phyloP scores from a whole-genome alignment of 2,888 invertebrate species.

The Entomobrya proxima region DNA sequence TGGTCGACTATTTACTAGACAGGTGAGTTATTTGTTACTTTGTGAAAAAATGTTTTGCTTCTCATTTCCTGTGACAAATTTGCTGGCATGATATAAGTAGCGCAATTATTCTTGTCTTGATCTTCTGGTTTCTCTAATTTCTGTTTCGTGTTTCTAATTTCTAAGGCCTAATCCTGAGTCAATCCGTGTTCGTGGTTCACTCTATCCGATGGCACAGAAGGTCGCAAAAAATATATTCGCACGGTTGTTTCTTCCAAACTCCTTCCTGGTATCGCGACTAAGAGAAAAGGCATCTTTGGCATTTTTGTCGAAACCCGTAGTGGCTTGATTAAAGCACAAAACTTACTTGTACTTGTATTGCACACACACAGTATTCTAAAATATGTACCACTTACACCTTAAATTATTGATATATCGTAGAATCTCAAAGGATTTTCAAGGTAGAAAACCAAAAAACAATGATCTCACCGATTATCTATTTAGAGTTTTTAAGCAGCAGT shows the following conservation, averaged over 20 bases:
- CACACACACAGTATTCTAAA: no score
- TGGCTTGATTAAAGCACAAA: slow-evolving; percentile 9
- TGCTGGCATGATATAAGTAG: no score
- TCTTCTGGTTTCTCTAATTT: not conserved
- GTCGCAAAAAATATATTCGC: slow-evolving; percentile 74
- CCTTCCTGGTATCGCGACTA: slow-evolving; percentile 70
- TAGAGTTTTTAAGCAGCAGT: no score
- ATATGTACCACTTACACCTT: no score
- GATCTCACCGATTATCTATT: no score
- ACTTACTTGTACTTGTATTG: not conserved
- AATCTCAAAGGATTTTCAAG: no score
- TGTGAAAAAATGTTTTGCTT: not conserved
- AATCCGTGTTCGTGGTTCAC: slow-evolving; percentile 71
- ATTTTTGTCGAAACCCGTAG: slow-evolving; percentile 70
- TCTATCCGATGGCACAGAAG: slow-evolving; percentile 73
- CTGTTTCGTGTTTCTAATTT: not conserved
- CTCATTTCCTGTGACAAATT: not conserved
- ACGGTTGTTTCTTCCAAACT: slow-evolving; percentile 71
- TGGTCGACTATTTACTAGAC: slow-evolving; percentile 75
- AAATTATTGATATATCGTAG: no score
- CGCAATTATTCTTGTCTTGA: not conserved
- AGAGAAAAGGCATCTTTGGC: slow-evolving; percentile 71
- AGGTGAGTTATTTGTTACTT: slow-evolving; percentile 63
- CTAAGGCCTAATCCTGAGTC: slow-evolving; percentile 75
- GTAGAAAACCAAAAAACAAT: no score